Base-by-base conservation (phyloP, 2,113 vertebrate species). In the Polypterus bichir region DNA sequence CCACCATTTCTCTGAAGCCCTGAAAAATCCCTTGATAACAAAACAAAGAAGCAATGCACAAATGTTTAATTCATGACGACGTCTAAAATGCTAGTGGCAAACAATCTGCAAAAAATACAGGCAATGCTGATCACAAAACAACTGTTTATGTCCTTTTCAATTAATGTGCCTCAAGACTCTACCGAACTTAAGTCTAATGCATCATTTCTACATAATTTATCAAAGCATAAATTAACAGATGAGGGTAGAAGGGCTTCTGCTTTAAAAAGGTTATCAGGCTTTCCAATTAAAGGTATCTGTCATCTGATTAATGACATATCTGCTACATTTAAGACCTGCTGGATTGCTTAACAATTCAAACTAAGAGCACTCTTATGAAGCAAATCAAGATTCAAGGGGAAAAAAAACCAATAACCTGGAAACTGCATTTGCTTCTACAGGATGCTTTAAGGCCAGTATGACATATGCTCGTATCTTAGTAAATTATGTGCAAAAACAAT, bases 11-110 rank as follows among this genome's bases (percentile, higher is more conserved):
- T 27, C 27, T 27, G 27, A 27, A 27, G 27, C 27, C 27, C 27
- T 27, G 27, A 27, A 27, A 27, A 27, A 27, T 27, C 27, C 27
- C 27, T 27, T 27, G 27, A 27, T 27, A 27, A 27, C 27, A 27
- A 27, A 27, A 27, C 27, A 27, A 27, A 27, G 27, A 27, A 27
- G 27, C 27, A 27, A 27, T 27, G 27, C 27, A 27, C 27, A 27
- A 27, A 27, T 27, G 27, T 27, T 27, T 27, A 27, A 10, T 54
- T 46, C 44, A 44, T 54, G 51, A 47, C 45, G 4, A 62, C 10
- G 61, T n/a, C 49, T 46, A 4, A 54, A 46, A 62, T 44, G 61
- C 61, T 62, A 6, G 11, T 45, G 49, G 61, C 8, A 62, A 62
- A 10, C n/a, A 5, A 46, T 44, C 46, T 44, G 44, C 61, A 52